Evolutionary conservation across 2,113 vertebrate species (phyloP).

Genomic region (Lasiurus cinereus): DNA sequence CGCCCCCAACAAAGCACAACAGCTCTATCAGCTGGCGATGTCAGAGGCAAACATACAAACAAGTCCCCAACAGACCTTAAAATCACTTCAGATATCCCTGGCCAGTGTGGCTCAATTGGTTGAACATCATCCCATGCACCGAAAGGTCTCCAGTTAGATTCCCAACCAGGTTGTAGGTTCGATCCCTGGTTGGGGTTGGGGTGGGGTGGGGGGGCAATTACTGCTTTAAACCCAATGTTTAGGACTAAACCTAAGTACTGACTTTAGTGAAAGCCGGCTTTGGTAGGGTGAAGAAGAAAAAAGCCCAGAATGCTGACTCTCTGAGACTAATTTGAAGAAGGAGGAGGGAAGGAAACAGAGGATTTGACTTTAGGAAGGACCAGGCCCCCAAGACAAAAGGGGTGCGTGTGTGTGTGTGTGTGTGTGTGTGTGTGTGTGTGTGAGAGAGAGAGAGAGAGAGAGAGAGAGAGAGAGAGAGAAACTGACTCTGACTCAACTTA

Average conservation of each 20-base stretch:
- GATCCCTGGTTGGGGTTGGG: no score
- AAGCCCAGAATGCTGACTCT: not conserved
- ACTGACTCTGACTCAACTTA: no score
- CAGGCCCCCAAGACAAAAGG: no score
- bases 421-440: no score
- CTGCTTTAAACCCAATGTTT: slow-evolving; percentile 17
- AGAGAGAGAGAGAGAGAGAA: no score
- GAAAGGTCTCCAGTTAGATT: no score
- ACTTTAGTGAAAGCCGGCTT: slow-evolving; percentile 10
- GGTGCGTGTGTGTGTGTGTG: no score
- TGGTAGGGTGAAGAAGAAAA: not conserved
- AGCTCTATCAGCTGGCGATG: not conserved
- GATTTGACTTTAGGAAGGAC: not conserved
- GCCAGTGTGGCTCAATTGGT: no score
- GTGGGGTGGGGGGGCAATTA: not conserved
- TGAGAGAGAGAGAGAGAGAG: no score
- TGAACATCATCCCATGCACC: no score
- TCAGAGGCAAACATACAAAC: slow-evolving; percentile 17
- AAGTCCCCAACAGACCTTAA: not conserved
- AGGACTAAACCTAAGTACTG: not conserved
- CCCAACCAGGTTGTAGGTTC: no score
- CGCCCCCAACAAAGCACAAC: not conserved
- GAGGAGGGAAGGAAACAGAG: not conserved
- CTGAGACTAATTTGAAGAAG: not conserved
- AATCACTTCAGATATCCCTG: not conserved